phyloP scores from a whole-genome alignment of 1,140 invertebrate species.

The Propsilocerus akamusi region DNA sequence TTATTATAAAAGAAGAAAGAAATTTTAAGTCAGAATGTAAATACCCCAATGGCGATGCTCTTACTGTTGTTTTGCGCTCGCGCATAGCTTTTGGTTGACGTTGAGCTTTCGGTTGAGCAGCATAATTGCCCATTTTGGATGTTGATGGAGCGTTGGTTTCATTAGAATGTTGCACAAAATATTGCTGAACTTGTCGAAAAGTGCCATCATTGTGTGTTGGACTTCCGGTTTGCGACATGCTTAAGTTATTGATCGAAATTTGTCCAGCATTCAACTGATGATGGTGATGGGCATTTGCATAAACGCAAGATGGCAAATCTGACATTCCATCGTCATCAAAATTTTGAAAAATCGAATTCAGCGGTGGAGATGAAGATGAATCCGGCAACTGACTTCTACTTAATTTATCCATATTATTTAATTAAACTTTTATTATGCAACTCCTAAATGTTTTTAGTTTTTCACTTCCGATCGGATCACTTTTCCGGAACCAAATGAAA shows the following conservation, averaged over 20 bases:
- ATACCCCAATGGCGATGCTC: slow-evolving; percentile 65
- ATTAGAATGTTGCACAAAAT: slow-evolving; percentile 19
- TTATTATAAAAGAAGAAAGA: slow-evolving; percentile 17
- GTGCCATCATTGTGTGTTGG: slow-evolving; percentile 13
- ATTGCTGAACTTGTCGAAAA: slow-evolving; percentile 22
- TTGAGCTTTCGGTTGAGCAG: slow-evolving; percentile 68
- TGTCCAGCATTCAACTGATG: background rate
- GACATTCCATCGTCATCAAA: slow-evolving; percentile 23
- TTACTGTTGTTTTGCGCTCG: slow-evolving; percentile 90
- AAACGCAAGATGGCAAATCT: slow-evolving; percentile 22
- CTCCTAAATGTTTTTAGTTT: too few relatives aligned
- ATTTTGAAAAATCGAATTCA: slow-evolving; percentile 24
- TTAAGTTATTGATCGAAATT: slow-evolving; percentile 2
- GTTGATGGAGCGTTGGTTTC: slow-evolving; percentile 2
- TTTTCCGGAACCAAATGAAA: too few relatives aligned
- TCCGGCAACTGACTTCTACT: slow-evolving; percentile 28
- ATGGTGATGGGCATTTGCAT: slow-evolving; percentile 16
- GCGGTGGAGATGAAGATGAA: slow-evolving; percentile 31
- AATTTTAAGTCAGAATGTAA: too few relatives aligned
- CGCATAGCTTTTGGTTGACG: slow-evolving; percentile 81
- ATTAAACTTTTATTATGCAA: background rate
- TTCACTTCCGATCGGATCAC: background rate
- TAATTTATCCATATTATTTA: slow-evolving; percentile 12
- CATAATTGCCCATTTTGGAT: slow-evolving; percentile 21
- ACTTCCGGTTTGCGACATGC: slow-evolving; percentile 8